These are phyloP conservation scores for Petrosia ficiformis DNA, from an alignment of 37 sponge, comb jelly and placozoan genomes.

Conservation along the genomic window DNA sequence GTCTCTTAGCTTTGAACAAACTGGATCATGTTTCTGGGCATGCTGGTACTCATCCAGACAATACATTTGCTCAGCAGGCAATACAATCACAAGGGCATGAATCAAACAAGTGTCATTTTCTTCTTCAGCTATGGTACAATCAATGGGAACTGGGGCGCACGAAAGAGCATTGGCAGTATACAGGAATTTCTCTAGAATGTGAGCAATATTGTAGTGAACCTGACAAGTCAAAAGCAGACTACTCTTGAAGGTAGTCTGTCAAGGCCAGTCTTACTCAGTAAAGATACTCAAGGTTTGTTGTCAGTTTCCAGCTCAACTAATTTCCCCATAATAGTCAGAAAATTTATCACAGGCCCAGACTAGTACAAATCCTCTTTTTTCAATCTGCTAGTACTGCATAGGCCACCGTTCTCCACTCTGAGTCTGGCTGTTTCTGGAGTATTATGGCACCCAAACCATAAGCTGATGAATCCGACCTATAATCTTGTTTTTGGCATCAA, in stretches of 20 bases:
- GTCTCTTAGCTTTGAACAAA: background rate
- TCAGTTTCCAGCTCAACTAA: slow-evolving; percentile 27
- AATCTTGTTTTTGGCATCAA: slow-evolving; percentile 7
- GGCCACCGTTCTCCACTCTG: slow-evolving; percentile 27
- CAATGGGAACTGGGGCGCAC: no score
- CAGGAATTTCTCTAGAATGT: no score
- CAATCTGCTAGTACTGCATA: slow-evolving; percentile 54
- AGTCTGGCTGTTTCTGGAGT: slow-evolving; percentile 1
- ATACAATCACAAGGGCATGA: no score
- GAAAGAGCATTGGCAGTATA: no score
- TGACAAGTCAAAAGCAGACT: slow-evolving; percentile 15
- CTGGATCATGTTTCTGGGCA: slow-evolving; percentile 15
- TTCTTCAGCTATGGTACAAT: no score
- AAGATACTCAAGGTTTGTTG: slow-evolving; percentile 37
- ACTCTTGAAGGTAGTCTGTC: slow-evolving; percentile 28
- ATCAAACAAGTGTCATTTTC: no score
- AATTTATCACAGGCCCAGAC: slow-evolving; percentile 55
- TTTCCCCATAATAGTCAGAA: slow-evolving; percentile 32
- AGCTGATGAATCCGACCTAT: slow-evolving; percentile 24
- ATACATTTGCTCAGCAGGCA: no score
- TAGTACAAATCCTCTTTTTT: slow-evolving; percentile 39
- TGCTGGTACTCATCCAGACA: no score
- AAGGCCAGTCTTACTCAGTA: slow-evolving; percentile 18
- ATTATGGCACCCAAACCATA: slow-evolving; percentile 37
- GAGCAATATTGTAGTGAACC: slow-evolving; percentile 19